Evolutionary conservation across 2,797 vertebrate genomes (phyloP).

Genomic region (Rhincodon typus): DNA sequence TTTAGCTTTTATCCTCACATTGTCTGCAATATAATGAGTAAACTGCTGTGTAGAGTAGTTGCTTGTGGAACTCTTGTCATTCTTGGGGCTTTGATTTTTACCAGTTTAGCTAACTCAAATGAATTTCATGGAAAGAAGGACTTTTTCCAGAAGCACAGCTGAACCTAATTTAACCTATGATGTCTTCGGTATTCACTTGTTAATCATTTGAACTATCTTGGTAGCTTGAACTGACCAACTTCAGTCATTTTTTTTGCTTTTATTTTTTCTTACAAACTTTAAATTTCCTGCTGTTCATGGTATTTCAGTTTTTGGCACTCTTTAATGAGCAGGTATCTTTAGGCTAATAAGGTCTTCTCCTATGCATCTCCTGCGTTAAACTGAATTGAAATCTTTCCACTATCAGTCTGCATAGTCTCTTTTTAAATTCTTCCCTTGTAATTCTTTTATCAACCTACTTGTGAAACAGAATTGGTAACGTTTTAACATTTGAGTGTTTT

Average conservation of each 20-base stretch:
- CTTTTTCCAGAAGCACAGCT: conserved; percentile 76
- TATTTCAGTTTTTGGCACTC: conserved; percentile 79
- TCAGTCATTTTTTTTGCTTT: conserved; percentile 95
- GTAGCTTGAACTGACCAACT: conserved; percentile 97
- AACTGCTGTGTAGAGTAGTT: conserved; percentile 83
- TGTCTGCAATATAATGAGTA: conserved; percentile 77
- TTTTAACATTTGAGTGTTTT: conserved; percentile 30
- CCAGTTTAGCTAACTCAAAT: conserved; percentile 92
- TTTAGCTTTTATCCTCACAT: conserved; percentile 69
- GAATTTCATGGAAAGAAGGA: conserved; percentile 82
- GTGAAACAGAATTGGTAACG: conserved; percentile 8
- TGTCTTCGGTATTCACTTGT: conserved; percentile 80
- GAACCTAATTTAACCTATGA: conserved; percentile 98
- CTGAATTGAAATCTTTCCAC: conserved; percentile 65
- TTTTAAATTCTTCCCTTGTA: conserved; percentile 54
- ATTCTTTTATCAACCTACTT: conserved; percentile 8
- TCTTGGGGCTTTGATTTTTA: conserved; percentile 82
- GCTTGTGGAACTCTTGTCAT: conserved; percentile 88
- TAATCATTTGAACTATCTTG: conserved; percentile 94
- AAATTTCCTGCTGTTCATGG: conserved; percentile 82
- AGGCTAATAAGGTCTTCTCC: conserved; percentile 66
- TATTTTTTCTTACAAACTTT: conserved; percentile 94
- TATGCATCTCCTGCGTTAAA: background rate
- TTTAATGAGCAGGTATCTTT: conserved; percentile 93
- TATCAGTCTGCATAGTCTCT: conserved; percentile 60